A percentile compares a stretch with the other conserved stretches of the same genome.
These are phyloP conservation scores for Corythoichthys haematopterus DNA, from an alignment of 2,113 vertebrate genomes.

Conservation along the genomic window DNA sequence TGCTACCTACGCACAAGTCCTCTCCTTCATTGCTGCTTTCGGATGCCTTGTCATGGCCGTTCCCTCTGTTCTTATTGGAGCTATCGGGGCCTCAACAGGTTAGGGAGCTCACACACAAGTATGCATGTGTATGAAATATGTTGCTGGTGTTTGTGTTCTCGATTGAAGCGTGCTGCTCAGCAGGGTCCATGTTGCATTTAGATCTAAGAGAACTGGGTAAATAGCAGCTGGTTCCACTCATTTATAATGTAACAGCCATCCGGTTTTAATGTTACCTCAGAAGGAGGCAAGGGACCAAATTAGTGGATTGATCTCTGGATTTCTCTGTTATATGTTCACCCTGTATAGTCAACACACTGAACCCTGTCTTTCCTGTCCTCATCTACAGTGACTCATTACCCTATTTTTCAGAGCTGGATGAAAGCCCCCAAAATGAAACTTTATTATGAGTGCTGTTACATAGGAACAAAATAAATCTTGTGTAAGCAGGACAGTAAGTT, in stretches of 20 bases:
- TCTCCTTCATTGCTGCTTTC: slow-evolving; percentile 94
- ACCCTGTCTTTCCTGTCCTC: not conserved
- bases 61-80: slow-evolving; percentile 90
- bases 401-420: not conserved
- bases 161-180: slow-evolving; percentile 10
- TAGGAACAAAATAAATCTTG: not conserved
- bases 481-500: too few relatives aligned
- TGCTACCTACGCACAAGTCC: slow-evolving; percentile 92
- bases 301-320: slow-evolving; percentile 64
- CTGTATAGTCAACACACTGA: not conserved
- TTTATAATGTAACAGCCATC: slow-evolving; percentile 70
- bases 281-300: slow-evolving; percentile 66
- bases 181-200: slow-evolving; percentile 53
- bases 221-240: slow-evolving; percentile 77
- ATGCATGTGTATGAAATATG: slow-evolving; percentile 2
- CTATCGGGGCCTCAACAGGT: slow-evolving; percentile 97
- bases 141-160: slow-evolving; percentile 17
- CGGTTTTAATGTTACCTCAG: slow-evolving; percentile 70
- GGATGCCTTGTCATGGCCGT: slow-evolving; percentile 95
- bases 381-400: not conserved
- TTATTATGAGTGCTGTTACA: not conserved
- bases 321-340: slow-evolving; percentile 45
- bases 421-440: not conserved
- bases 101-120: slow-evolving; percentile 29
- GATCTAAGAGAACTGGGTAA: slow-evolving; percentile 66